Conservation (phyloP, 2,888 invertebrate genomes). For the Craniophora ligustri region DNA sequence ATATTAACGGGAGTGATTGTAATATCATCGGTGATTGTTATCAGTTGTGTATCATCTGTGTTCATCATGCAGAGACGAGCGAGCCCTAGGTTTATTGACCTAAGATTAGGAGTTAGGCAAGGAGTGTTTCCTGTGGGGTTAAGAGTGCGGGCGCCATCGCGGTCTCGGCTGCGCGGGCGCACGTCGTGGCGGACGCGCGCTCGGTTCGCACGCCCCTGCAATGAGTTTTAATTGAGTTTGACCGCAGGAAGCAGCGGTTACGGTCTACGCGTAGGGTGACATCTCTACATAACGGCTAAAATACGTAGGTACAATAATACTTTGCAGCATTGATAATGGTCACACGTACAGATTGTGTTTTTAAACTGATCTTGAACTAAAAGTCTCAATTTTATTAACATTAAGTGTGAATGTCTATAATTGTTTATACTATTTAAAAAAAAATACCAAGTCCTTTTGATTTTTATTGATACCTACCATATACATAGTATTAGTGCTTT, state of each 20-base stretch:
- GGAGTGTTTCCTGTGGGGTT: slow-evolving; percentile 80
- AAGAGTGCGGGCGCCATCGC: slow-evolving; percentile 57
- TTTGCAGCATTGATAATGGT: too few species aligned
- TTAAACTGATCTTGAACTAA: too few species aligned
- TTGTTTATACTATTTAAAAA: too few species aligned
- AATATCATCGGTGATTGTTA: slow-evolving; percentile 53
- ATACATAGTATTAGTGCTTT: too few species aligned
- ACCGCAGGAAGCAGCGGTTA: slow-evolving; percentile 80
- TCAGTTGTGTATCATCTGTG: slow-evolving; percentile 38
- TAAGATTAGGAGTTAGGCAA: slow-evolving; percentile 73
- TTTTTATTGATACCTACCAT: too few species aligned
- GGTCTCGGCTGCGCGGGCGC: slow-evolving; percentile 26
- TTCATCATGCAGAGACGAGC: slow-evolving; percentile 60
- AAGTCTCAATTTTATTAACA: too few species aligned
- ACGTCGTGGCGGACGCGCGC: slow-evolving; percentile 50
- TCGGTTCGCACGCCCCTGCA: slow-evolving; percentile 85
- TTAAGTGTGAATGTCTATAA: too few species aligned
- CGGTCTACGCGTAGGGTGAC: slow-evolving; percentile 77
- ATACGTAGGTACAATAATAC: neutral
- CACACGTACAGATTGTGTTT: too few species aligned
- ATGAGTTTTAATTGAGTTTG: slow-evolving; percentile 86
- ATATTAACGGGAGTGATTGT: slow-evolving; percentile 37
- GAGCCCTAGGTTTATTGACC: slow-evolving; percentile 67
- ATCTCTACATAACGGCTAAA: slow-evolving; percentile 51
- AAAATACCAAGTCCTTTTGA: too few species aligned